These are phyloP conservation scores for Erebia epiphron DNA, from an alignment of 2,888 invertebrate genomes.

Conservation along the genomic window DNA sequence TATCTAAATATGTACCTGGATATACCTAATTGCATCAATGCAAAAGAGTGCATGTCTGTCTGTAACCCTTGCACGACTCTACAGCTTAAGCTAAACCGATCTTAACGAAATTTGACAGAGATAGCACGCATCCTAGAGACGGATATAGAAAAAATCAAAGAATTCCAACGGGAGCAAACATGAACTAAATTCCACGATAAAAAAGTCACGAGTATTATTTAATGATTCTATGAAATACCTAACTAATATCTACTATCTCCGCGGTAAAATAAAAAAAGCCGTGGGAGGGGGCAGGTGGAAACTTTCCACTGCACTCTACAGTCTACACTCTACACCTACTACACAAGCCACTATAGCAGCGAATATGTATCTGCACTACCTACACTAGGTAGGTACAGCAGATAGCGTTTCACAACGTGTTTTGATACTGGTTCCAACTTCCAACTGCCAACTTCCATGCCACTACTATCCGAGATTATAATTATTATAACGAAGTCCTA, in stretches of 20 bases:
- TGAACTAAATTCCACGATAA: too few species aligned
- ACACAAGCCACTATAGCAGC: background rate
- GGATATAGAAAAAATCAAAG: too few species aligned
- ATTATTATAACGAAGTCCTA: background rate
- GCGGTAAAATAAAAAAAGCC: conserved; percentile 5
- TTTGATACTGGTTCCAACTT: conserved; percentile 3
- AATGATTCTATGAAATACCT: background rate
- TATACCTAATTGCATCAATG: too few species aligned
- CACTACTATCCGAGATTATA: background rate
- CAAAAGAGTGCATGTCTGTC: too few species aligned
- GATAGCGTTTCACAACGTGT: conserved; percentile 14
- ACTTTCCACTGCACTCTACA: conserved; percentile 13
- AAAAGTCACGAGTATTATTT: too few species aligned
- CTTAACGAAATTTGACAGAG: too few species aligned
- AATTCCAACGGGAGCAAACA: too few species aligned
- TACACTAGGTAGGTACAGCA: background rate
- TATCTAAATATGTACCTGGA: too few species aligned
- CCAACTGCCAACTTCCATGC: background rate
- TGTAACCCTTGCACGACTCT: too few species aligned
- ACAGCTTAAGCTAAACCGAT: too few species aligned
- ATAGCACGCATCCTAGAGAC: too few species aligned
- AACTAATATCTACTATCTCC: background rate
- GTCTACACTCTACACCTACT: background rate
- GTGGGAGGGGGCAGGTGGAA: conserved; percentile 14
- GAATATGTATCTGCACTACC: background rate